phyloP scores from a whole-genome alignment of 1,140 invertebrate genomes.

The Ceratina japonica region DNA sequence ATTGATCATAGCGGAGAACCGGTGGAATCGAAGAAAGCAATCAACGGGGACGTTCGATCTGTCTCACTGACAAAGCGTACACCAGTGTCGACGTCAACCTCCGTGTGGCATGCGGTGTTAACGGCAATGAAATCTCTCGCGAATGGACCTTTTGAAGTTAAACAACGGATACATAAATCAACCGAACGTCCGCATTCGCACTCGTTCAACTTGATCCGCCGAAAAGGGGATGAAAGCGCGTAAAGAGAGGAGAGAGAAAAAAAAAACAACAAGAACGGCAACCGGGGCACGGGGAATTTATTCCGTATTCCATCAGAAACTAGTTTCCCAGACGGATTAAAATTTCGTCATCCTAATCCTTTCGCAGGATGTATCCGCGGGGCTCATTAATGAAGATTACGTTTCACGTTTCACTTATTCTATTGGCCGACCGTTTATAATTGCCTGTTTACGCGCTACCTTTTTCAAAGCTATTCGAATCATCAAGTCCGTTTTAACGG shows the following conservation, averaged over 20 bases:
- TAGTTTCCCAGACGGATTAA: neutral
- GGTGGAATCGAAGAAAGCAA: slow-evolving; percentile 54
- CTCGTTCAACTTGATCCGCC: too few relatives aligned
- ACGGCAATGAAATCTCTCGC: slow-evolving; percentile 52
- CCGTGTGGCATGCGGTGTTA: slow-evolving; percentile 47
- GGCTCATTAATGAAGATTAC: slow-evolving; percentile 21
- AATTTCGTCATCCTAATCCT: slow-evolving; percentile 22
- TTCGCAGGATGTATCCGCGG: neutral
- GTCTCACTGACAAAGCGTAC: slow-evolving; percentile 44
- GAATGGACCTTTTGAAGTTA: slow-evolving; percentile 41
- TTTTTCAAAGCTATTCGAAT: neutral
- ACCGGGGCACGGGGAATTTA: neutral
- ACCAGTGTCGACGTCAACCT: slow-evolving; percentile 41
- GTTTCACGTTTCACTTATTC: neutral
- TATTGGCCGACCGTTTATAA: slow-evolving; percentile 4
- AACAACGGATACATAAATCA: slow-evolving; percentile 34
- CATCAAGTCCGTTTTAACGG: neutral
- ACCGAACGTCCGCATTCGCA: neutral
- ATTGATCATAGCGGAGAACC: slow-evolving; percentile 53
- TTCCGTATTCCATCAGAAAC: neutral
- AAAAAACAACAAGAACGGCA: neutral
- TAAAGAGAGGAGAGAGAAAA: too few relatives aligned
- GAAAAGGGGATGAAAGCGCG: too few relatives aligned
- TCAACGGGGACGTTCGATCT: slow-evolving; percentile 57
- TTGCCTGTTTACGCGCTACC: slow-evolving; percentile 30